Percentiles rank a stretch among this genome's conserved stretches.
Evolutionary conservation across 2,113 vertebrate species (phyloP).

Genomic region (Serilophus lunatus): DNA sequence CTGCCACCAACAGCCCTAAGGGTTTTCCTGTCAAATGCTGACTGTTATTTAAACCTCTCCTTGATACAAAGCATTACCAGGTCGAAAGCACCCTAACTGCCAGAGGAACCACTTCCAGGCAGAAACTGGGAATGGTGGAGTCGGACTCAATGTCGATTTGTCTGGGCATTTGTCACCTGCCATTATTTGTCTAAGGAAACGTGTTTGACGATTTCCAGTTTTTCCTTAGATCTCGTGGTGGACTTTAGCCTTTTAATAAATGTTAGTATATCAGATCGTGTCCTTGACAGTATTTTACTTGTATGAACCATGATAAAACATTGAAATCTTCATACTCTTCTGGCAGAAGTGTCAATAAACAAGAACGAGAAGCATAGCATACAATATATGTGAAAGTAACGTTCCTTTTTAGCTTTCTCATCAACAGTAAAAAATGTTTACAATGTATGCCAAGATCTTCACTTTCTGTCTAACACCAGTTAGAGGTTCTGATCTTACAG

Average conservation of each 20-base stretch:
- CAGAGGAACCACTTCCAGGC: constrained; percentile 55
- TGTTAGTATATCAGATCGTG: constrained; percentile 80
- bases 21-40: constrained; percentile 34
- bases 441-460: constrained; percentile 79
- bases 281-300: constrained; percentile 80
- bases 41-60: constrained; percentile 65
- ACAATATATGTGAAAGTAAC: constrained; percentile 67
- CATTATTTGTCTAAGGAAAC: constrained; percentile 76
- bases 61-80: neutral
- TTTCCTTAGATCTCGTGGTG: constrained; percentile 81
- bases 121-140: constrained; percentile 58
- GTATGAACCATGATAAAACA: constrained; percentile 75
- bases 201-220: constrained; percentile 74
- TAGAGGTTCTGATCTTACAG: constrained; percentile 77
- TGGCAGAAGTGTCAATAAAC: constrained; percentile 68
- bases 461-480: constrained; percentile 74
- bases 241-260: constrained; percentile 79
- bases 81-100: constrained; percentile 12
- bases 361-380: constrained; percentile 67
- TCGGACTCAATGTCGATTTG: constrained; percentile 60
- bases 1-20: neutral
- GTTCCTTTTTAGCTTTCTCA: constrained; percentile 75
- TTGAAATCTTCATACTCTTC: constrained; percentile 72
- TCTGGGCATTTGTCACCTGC: constrained; percentile 72
- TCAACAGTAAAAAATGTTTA: constrained; percentile 78